These are phyloP conservation scores for Tachyglossus aculeatus DNA, from an alignment of 2,797 vertebrate genomes.

Conservation along the genomic window DNA sequence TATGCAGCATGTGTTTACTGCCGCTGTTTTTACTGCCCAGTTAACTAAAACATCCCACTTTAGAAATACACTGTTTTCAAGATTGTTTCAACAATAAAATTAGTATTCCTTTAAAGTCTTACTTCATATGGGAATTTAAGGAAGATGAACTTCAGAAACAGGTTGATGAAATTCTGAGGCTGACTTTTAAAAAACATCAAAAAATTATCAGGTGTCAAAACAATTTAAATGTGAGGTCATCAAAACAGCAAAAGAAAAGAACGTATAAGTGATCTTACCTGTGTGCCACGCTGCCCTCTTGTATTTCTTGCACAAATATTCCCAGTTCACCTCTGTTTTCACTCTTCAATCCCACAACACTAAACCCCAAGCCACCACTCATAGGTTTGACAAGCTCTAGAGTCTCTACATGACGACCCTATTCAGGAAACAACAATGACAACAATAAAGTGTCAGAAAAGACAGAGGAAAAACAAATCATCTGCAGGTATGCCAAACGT, in stretches of 20 bases:
- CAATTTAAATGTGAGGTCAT: neutral
- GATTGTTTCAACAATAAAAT: no score
- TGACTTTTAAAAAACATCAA: no score
- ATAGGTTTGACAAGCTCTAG: slow-evolving; percentile 89
- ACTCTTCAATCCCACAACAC: slow-evolving; percentile 93
- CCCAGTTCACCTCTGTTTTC: slow-evolving; percentile 95
- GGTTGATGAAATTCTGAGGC: neutral
- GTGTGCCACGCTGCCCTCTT: slow-evolving; percentile 90
- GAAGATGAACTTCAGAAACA: neutral
- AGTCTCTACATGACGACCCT: slow-evolving; percentile 89
- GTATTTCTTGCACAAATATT: slow-evolving; percentile 97
- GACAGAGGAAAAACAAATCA: neutral
- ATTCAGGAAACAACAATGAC: slow-evolving; percentile 28
- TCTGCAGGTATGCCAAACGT: neutral
- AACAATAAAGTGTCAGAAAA: neutral
- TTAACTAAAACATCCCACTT: no score
- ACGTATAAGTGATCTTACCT: slow-evolving; percentile 74
- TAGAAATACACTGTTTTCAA: no score
- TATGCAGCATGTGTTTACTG: no score
- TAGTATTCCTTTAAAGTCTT: no score
- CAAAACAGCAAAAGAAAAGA: neutral
- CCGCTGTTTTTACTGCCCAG: no score
- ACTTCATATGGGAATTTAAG: no score
- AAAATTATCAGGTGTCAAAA: no score
- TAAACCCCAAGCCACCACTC: slow-evolving; percentile 92